Percentiles rank a stretch among this genome's conserved stretches.
Evolutionary conservation across 2,113 vertebrate species (phyloP).

Genomic region (Xiphophorus hellerii): DNA sequence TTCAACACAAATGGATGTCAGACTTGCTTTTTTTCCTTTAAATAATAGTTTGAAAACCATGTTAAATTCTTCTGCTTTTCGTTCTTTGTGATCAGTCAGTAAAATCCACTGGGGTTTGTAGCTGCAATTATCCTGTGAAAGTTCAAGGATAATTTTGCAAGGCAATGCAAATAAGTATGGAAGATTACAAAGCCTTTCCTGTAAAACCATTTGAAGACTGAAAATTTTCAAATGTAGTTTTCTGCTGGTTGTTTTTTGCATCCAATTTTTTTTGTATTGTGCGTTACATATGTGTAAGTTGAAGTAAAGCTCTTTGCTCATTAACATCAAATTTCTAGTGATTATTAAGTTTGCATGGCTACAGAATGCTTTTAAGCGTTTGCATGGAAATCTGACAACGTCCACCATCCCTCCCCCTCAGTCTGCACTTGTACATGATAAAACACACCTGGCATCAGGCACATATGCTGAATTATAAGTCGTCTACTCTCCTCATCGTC

Average conservation of each 20-base stretch:
- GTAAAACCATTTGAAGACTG: not conserved
- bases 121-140: no score
- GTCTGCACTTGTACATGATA: conserved; percentile 20
- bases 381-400: conserved; percentile 8
- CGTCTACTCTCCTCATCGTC: conserved; percentile 30
- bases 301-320: not conserved
- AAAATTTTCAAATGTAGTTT: not conserved
- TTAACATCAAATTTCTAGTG: not conserved
- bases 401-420: not conserved
- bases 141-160: no score
- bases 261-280: no score
- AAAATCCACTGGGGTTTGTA: no score
- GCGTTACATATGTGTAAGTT: not conserved
- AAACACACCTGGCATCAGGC: conserved; percentile 29
- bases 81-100: no score
- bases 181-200: not conserved
- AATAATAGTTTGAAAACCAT: no score
- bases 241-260: not conserved
- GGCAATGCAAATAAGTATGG: no score
- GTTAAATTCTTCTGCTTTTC: no score
- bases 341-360: not conserved
- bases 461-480: conserved; percentile 46
- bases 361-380: conserved; percentile 3
- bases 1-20: no score
- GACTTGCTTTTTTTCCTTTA: no score